Evolutionary conservation across 1,140 invertebrate species (phyloP).

Genomic region (Drosophila insularis): DNA sequence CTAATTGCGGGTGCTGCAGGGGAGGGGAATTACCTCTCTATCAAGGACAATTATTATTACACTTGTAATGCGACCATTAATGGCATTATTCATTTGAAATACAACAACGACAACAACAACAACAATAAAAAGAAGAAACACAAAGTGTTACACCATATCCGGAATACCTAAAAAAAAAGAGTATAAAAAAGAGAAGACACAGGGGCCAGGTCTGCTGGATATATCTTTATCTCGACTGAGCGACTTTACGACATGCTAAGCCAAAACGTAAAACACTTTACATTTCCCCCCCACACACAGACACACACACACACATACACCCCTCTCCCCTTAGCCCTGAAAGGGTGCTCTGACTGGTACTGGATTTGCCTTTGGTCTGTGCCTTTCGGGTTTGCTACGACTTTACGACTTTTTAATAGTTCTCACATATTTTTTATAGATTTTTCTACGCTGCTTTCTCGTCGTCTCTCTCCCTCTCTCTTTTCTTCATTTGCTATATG

Average conservation of each 20-base stretch:
- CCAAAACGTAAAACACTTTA: conserved; percentile 66
- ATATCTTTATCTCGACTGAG: conserved; percentile 47
- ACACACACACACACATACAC: no score
- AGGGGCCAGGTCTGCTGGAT: conserved; percentile 16
- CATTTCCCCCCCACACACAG: neutral
- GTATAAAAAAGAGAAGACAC: neutral
- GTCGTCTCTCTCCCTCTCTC: neutral
- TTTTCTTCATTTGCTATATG: neutral
- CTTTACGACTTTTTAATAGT: conserved; percentile 82
- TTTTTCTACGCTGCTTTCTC: conserved; percentile 56
- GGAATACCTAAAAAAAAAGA: neutral
- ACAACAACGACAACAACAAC: conserved; percentile 8
- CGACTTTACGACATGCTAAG: conserved; percentile 75
- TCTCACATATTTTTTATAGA: conserved; percentile 82
- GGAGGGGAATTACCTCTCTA: conserved; percentile 29
- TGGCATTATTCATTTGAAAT: conserved; percentile 63
- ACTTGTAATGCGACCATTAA: conserved; percentile 72
- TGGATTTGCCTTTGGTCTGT: neutral
- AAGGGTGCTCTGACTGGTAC: neutral
- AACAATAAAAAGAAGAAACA: conserved; percentile 18
- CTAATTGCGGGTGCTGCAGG: conserved; percentile 47
- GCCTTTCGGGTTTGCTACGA: conserved; percentile 12
- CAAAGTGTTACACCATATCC: conserved; percentile 15
- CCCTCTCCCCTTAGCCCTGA: neutral
- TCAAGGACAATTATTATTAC: conserved; percentile 80